Conservation (phyloP, 1,140 invertebrate species). For the Aphidius ervi region DNA sequence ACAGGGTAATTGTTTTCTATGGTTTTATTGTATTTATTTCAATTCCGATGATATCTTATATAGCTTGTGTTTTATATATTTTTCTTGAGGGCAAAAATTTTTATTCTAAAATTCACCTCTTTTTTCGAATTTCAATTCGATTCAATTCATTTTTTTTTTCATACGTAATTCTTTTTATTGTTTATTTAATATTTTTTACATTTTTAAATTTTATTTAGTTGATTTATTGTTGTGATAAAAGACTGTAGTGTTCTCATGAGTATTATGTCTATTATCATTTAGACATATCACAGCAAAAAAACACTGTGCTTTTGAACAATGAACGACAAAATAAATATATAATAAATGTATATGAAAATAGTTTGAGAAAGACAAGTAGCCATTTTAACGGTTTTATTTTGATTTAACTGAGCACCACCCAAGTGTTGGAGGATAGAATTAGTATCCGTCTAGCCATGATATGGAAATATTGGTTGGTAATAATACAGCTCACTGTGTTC, state of each 20-base stretch:
- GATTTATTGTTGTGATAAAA: no score
- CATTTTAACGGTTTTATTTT: slow-evolving; percentile 15
- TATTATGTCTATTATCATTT: no score
- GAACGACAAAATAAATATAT: background rate
- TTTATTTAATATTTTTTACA: no score
- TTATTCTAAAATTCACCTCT: no score
- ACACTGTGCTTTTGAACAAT: no score
- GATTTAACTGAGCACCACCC: background rate
- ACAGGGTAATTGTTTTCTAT: slow-evolving; percentile 46
- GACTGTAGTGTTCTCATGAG: no score
- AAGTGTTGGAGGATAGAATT: slow-evolving; percentile 18
- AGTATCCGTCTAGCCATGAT: slow-evolving; percentile 26
- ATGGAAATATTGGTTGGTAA: slow-evolving; percentile 27
- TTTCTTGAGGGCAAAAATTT: slow-evolving; percentile 28
- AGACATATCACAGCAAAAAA: no score
- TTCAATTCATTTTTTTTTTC: no score
- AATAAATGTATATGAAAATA: no score
- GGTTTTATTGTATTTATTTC: slow-evolving; percentile 46
- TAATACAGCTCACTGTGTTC: slow-evolving; percentile 21
- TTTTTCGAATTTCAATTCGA: no score
- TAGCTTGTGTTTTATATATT: slow-evolving; percentile 32
- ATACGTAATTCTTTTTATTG: no score
- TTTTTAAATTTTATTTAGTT: no score
- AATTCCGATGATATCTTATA: slow-evolving; percentile 42
- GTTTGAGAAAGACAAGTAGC: slow-evolving; percentile 13